Conservation (phyloP, 2,113 vertebrate species). For the Dunckerocampus dactyliophorus region DNA sequence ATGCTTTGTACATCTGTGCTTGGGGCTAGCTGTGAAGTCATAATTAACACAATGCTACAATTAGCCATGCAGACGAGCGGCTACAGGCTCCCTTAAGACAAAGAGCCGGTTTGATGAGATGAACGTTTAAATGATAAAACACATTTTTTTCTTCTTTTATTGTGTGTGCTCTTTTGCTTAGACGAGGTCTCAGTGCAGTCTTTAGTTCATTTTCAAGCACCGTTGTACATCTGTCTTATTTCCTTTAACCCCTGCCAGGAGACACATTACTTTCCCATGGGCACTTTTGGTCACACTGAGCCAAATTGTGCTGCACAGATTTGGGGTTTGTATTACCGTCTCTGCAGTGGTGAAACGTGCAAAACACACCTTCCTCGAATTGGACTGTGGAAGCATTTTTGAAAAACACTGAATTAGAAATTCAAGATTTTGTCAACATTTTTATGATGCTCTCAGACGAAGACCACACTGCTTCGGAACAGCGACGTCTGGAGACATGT, state of each 20-base stretch:
- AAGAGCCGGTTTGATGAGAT: slow-evolving; percentile 29
- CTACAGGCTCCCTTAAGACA: slow-evolving; percentile 52
- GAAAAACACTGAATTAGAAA: not conserved
- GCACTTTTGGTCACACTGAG: slow-evolving; percentile 4
- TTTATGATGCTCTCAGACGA: not conserved
- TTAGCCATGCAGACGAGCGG: slow-evolving; percentile 59
- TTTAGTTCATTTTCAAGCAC: slow-evolving; percentile 39
- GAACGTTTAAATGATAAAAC: slow-evolving; percentile 26
- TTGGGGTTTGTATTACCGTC: not conserved
- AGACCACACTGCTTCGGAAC: not conserved
- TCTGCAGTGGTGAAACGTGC: not conserved
- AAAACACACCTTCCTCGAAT: not conserved
- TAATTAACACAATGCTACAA: slow-evolving; percentile 66
- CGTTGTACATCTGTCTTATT: slow-evolving; percentile 45
- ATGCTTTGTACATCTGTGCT: slow-evolving; percentile 39
- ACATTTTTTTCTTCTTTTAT: slow-evolving; percentile 26
- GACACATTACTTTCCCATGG: slow-evolving; percentile 10
- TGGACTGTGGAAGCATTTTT: not conserved
- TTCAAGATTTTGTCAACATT: not conserved
- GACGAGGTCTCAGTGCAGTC: slow-evolving; percentile 28
- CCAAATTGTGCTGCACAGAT: slow-evolving; percentile 8
- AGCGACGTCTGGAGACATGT: not conserved
- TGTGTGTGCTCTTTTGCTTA: slow-evolving; percentile 26
- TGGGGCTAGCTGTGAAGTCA: slow-evolving; percentile 43
- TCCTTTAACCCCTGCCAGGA: slow-evolving; percentile 33